These are phyloP conservation scores for Callorhinus ursinus DNA, from an alignment of 2,113 vertebrate species.

Conservation along the genomic window DNA sequence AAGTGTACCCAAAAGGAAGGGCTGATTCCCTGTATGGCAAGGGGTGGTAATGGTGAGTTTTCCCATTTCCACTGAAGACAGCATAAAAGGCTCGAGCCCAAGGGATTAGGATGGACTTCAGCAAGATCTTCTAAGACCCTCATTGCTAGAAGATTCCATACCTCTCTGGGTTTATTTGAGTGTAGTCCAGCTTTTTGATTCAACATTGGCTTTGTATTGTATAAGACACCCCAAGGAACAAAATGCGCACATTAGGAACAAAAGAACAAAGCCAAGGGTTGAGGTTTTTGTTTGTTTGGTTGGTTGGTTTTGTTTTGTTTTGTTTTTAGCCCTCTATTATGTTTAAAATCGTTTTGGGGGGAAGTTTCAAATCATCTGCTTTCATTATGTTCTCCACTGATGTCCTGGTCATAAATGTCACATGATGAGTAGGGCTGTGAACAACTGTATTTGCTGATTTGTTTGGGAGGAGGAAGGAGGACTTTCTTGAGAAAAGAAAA, in stretches of 20 bases:
- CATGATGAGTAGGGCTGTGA: conserved; percentile 14
- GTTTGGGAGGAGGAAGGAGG: conserved; percentile 23
- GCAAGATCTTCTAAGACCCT: conserved; percentile 30
- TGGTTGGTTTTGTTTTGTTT: background rate
- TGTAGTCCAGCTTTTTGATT: conserved; percentile 34
- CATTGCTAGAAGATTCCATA: background rate
- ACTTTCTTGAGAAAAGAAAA: conserved; percentile 50
- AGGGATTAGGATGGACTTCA: conserved; percentile 10
- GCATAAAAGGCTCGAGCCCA: conserved; percentile 16
- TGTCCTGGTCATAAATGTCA: conserved; percentile 28
- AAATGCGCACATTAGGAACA: conserved; percentile 58
- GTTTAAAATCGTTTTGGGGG: conserved; percentile 8
- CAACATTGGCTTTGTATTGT: conserved; percentile 42
- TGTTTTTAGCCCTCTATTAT: conserved; percentile 27
- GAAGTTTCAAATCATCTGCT: conserved; percentile 45
- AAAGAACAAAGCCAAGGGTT: background rate
- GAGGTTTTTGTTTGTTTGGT: background rate
- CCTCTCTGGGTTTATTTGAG: conserved; percentile 54
- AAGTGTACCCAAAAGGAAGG: background rate
- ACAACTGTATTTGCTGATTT: conserved; percentile 59
- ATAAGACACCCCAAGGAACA: conserved; percentile 50
- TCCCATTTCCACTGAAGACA: background rate
- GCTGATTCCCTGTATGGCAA: background rate
- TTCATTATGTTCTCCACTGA: conserved; percentile 16
- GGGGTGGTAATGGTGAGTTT: background rate